These are phyloP conservation scores for Hymenochirus boettgeri DNA, from an alignment of 2,113 vertebrate species.

Conservation along the genomic window DNA sequence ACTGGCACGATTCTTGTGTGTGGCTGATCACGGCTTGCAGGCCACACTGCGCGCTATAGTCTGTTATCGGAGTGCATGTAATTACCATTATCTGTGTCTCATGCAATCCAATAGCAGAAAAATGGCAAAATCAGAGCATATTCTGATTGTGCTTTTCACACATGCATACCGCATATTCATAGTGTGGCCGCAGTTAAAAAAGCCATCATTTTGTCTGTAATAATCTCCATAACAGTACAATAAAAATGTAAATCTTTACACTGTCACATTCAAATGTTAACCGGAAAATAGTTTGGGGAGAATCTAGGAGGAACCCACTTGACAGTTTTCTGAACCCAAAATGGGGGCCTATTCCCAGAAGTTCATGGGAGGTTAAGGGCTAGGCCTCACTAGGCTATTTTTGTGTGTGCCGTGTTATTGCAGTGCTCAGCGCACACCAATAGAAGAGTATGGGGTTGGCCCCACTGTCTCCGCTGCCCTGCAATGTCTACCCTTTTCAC, in stretches of 20 bases:
- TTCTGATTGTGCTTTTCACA: no score
- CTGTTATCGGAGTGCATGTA: no score
- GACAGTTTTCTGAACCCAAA: background rate
- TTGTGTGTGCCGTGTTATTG: constrained; percentile 4
- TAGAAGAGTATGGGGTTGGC: no score
- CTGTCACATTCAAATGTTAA: background rate
- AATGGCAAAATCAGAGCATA: no score
- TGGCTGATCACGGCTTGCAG: no score
- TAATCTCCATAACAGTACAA: background rate
- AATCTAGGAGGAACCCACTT: constrained; percentile 17
- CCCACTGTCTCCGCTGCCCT: background rate
- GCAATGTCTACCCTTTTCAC: background rate
- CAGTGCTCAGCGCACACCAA: background rate
- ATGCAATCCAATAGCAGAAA: no score
- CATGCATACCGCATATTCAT: no score
- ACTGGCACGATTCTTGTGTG: no score
- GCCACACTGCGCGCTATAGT: no score
- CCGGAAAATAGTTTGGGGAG: constrained; percentile 16
- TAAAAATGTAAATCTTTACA: constrained; percentile 10
- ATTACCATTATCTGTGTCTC: no score
- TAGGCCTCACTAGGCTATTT: background rate
- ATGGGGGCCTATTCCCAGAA: constrained; percentile 17
- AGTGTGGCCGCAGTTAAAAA: background rate
- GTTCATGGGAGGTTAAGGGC: no score
- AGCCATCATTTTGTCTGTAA: background rate